Conservation (phyloP, 2,113 vertebrate species). For the Myxocyprinus asiaticus region DNA sequence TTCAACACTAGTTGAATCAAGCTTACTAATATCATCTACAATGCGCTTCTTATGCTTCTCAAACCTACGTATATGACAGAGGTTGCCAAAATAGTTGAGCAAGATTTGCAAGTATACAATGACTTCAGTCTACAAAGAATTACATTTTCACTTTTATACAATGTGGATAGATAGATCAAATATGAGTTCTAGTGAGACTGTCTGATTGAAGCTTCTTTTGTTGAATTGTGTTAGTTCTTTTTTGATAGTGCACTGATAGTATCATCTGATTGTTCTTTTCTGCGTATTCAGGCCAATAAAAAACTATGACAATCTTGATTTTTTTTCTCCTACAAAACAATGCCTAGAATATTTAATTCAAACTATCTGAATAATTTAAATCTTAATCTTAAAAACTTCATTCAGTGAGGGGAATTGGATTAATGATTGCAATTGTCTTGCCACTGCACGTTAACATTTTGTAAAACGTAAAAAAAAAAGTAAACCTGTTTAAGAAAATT, state of each 20-base stretch:
- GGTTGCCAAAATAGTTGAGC: conserved; percentile 27
- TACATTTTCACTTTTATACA: conserved; percentile 19
- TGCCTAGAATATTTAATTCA: background rate
- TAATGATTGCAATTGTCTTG: no score
- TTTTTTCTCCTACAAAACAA: background rate
- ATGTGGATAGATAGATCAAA: conserved; percentile 3
- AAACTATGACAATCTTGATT: background rate
- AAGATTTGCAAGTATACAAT: background rate
- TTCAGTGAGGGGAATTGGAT: no score
- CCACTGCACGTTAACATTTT: no score
- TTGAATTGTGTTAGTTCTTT: conserved; percentile 3
- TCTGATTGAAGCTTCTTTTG: conserved; percentile 12
- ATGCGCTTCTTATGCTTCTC: conserved; percentile 31
- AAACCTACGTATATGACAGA: background rate
- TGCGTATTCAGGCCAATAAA: conserved; percentile 35
- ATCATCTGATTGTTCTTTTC: conserved; percentile 27
- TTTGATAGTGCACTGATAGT: conserved; percentile 14
- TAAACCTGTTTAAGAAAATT: no score
- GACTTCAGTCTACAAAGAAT: background rate
- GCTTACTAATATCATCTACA: conserved; percentile 5
- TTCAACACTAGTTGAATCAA: conserved; percentile 20
- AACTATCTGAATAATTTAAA: background rate
- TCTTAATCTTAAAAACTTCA: no score
- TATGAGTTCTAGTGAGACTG: conserved; percentile 6
- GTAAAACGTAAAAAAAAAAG: no score